Conservation (phyloP, 2,888 invertebrate genomes). For the Sceliomorpha sp. region DNA sequence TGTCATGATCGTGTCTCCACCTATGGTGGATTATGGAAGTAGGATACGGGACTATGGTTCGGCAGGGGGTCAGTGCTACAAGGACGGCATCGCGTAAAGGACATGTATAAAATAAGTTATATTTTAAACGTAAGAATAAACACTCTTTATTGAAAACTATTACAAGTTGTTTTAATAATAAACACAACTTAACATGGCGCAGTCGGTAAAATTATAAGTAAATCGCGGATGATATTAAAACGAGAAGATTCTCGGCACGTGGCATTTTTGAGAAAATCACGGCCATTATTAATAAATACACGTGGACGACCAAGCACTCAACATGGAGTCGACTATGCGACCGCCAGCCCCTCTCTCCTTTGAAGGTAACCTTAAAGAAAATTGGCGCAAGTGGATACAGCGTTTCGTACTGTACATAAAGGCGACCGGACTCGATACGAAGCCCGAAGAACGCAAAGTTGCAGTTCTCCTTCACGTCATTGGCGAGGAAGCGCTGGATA, state of each 20-base stretch:
- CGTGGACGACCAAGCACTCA: not conserved
- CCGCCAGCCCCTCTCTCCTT: conserved; percentile 28
- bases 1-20: too few relatives aligned
- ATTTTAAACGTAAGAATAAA: not conserved
- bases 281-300: conserved; percentile 1
- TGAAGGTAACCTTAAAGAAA: conserved; percentile 44
- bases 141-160: too few relatives aligned
- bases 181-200: conserved; percentile 15
- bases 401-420: conserved; percentile 57
- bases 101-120: too few relatives aligned
- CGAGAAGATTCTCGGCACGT: conserved; percentile 10
- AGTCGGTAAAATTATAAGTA: conserved; percentile 11
- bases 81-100: too few relatives aligned
- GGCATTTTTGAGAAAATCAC: not conserved
- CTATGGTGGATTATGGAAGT: too few relatives aligned
- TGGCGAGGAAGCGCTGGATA: conserved; percentile 55
- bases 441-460: conserved; percentile 45
- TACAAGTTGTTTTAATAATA: not conserved
- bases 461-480: conserved; percentile 58
- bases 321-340: conserved; percentile 15
- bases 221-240: not conserved
- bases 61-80: too few relatives aligned
- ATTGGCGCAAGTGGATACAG: conserved; percentile 54
- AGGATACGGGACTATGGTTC: too few relatives aligned
- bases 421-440: conserved; percentile 55